Conservation (phyloP, 2,797 vertebrate species). For the Octomys mimax region DNA sequence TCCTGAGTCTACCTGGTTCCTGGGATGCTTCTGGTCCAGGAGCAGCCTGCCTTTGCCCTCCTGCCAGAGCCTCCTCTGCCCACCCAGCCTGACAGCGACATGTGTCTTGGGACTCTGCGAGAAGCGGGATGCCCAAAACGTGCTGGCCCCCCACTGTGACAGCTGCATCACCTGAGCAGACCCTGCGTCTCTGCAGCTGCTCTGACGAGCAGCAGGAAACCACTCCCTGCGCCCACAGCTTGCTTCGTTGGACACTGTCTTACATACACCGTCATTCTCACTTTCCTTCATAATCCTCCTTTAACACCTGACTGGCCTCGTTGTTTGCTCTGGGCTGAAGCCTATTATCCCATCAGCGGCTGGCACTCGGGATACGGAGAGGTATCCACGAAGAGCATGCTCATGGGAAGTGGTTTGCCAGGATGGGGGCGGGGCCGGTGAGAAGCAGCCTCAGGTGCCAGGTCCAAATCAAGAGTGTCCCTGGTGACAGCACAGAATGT, state of each 20-base stretch:
- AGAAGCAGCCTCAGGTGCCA: not conserved
- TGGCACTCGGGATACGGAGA: slow-evolving; percentile 75
- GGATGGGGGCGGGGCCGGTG: not conserved
- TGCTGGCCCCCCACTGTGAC: slow-evolving; percentile 73
- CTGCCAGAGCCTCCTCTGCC: not conserved
- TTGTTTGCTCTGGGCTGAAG: slow-evolving; percentile 70
- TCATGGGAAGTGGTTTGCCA: slow-evolving; percentile 53
- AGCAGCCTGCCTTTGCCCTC: not conserved
- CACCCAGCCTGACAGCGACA: not conserved
- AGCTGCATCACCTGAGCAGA: slow-evolving; percentile 3
- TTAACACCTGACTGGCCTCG: slow-evolving; percentile 61
- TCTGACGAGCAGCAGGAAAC: slow-evolving; percentile 8
- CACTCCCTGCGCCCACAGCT: slow-evolving; percentile 44
- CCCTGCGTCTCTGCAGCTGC: not conserved
- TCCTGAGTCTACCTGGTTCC: not conserved
- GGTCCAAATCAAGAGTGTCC: not conserved
- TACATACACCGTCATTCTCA: slow-evolving; percentile 67
- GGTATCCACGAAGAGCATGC: slow-evolving; percentile 57
- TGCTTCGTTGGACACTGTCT: slow-evolving; percentile 35
- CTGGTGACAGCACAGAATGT: not conserved
- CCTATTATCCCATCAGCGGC: slow-evolving; percentile 67
- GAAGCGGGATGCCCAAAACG: slow-evolving; percentile 25
- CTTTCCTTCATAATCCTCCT: slow-evolving; percentile 79
- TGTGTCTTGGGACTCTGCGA: slow-evolving; percentile 35
- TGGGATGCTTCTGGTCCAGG: not conserved